Percentiles rank a stretch among this genome's conserved stretches.
Evolutionary conservation across 2,113 vertebrate genomes (phyloP).

Genomic region (Spea multiplicata): DNA sequence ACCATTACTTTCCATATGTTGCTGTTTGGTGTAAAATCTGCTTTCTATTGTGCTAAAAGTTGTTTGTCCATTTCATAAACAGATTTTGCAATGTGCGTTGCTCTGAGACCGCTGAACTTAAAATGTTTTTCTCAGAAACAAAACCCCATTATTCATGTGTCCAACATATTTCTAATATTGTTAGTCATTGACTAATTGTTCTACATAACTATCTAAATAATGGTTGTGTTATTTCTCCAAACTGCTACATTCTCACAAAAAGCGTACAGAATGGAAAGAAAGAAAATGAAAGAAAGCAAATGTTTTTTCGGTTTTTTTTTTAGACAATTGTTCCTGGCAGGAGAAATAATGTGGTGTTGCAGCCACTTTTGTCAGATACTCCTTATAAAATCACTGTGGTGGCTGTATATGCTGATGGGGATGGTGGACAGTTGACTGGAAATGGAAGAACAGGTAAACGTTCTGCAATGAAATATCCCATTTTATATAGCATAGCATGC

Average conservation of each 20-base stretch:
- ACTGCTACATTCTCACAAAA: too few species aligned
- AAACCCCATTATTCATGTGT: background rate
- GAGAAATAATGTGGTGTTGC: conserved; percentile 87
- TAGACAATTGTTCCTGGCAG: conserved; percentile 88
- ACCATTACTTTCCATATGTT: conserved; percentile 31
- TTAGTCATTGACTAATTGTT: too few species aligned
- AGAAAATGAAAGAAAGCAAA: background rate
- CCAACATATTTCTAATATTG: background rate
- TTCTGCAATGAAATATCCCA: background rate
- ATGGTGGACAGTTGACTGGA: conserved; percentile 80
- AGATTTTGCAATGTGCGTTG: conserved; percentile 14
- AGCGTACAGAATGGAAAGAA: background rate
- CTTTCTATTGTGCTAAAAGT: conserved; percentile 15
- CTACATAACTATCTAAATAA: too few species aligned
- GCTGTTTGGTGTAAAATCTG: conserved; percentile 10
- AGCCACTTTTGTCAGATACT: conserved; percentile 81
- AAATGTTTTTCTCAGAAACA: conserved; percentile 3
- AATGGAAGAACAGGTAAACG: conserved; percentile 83
- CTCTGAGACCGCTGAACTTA: background rate
- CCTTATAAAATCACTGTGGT: conserved; percentile 92
- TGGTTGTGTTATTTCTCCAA: too few species aligned
- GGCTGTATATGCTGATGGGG: conserved; percentile 86
- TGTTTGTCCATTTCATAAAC: conserved; percentile 10
- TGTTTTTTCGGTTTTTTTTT: conserved; percentile 31
- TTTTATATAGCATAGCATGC: background rate